Evolutionary conservation across 1,140 invertebrate genomes (phyloP), one percentile per base, ranked within the genome.

Genomic region (Drosophila ananassae): DNA sequence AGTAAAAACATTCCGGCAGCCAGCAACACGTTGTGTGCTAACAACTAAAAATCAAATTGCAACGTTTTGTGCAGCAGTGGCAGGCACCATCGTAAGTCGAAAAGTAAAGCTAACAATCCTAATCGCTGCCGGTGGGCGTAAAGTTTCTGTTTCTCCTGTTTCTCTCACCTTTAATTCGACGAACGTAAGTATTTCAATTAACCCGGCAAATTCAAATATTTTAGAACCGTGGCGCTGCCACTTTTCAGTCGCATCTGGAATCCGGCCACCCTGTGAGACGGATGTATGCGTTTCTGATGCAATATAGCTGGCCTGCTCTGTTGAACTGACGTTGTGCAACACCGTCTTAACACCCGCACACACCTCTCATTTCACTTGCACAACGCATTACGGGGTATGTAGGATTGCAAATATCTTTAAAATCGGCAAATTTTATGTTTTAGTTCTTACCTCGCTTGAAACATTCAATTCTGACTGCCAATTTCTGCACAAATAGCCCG

Each of bases 1-100:
- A 82, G 82, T 82, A 61, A 68, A 67, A 68, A 82, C 55, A 69
- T 78, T 78, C 82, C 82, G 82, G 82, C 82, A 87, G 82, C 82
- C 62, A 72, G 74, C 69, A 55, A 78, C 78, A 78, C 74, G 61
- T 81, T 63, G 78, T 81, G 81, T 72, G 78, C 32, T 67, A 52
- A 60, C 48, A 57, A 54, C 44, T 52, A 51, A 67, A 53, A 76
- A 64, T 51, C 59, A 67, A 63, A 60, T 55, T 66, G 66, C 56
- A 54, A 59, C 62, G 71, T 68, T 63, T 32, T 32, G 44, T 56
- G 59, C 55, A 47, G 44, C 44, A 47, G 41, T 44, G 13, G 46
- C 47, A 57, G 37, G 60, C 50, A 64, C 21, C 34, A 37, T 32
- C 37, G 60, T 32, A 21, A 50, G 55, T 54, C 37, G 41, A 17